These are phyloP conservation scores for Pimephales promelas DNA, from an alignment of 2,113 vertebrate genomes.

Conservation along the genomic window DNA sequence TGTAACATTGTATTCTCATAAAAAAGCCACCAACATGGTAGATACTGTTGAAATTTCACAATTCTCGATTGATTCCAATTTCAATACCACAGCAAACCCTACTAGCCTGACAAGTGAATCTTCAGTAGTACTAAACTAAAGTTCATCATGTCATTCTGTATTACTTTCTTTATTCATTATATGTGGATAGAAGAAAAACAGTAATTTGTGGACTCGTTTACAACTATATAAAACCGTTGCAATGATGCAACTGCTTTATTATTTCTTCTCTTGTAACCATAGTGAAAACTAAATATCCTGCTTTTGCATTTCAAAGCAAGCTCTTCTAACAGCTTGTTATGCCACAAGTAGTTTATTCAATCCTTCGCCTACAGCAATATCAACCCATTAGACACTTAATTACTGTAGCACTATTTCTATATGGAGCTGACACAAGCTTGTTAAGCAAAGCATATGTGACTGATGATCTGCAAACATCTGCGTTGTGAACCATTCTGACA, in stretches of 20 bases:
- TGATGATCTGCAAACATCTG: constrained; percentile 45
- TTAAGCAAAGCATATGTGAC: constrained; percentile 37
- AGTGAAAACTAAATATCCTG: neutral
- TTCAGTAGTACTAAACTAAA: too few species aligned
- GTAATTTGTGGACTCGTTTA: neutral
- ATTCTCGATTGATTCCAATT: too few species aligned
- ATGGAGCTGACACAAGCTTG: constrained; percentile 23
- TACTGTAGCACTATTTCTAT: constrained; percentile 3
- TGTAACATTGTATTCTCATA: too few species aligned
- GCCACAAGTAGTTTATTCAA: constrained; percentile 6
- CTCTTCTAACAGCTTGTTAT: neutral
- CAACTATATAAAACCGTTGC: neutral
- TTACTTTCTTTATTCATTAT: neutral
- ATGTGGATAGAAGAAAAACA: neutral
- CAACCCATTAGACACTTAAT: constrained; percentile 34
- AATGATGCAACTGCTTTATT: neutral
- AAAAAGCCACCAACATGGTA: too few species aligned
- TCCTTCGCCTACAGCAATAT: constrained; percentile 18
- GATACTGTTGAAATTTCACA: too few species aligned
- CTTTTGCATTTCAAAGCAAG: constrained; percentile 18
- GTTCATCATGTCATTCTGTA: neutral
- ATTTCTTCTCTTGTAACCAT: neutral
- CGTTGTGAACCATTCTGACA: neutral
- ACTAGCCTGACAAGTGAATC: too few species aligned
- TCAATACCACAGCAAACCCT: too few species aligned